A percentile compares a stretch with the other conserved stretches of the same genome.
Conservation (phyloP, 2,113 vertebrate genomes). For the Macaca nemestrina region DNA sequence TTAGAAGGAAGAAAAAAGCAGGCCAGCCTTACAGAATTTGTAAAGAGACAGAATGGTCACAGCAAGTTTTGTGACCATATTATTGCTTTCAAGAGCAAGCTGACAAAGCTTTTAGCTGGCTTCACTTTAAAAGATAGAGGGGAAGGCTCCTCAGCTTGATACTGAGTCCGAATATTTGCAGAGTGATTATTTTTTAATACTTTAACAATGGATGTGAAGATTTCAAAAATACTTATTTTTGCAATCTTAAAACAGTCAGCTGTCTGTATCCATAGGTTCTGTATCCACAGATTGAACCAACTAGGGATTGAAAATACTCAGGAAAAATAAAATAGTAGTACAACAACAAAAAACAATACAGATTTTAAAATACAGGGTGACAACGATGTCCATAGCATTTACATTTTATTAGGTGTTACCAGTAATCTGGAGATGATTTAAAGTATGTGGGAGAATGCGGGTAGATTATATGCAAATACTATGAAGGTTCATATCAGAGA, state of each 20-base stretch:
- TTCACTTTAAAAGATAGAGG: slow-evolving; percentile 80
- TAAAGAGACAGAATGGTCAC: slow-evolving; percentile 83
- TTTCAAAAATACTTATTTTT: background rate
- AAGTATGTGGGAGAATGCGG: background rate
- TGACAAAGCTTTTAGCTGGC: slow-evolving; percentile 79
- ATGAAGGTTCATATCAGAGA: background rate
- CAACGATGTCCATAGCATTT: background rate
- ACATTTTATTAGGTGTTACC: background rate
- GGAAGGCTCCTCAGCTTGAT: slow-evolving; percentile 81
- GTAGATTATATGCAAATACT: background rate
- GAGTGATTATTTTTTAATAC: background rate
- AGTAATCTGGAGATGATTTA: background rate
- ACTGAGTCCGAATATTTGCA: background rate
- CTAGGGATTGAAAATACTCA: background rate
- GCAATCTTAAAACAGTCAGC: background rate
- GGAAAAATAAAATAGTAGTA: background rate
- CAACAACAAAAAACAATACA: background rate
- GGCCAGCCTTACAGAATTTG: slow-evolving; percentile 83
- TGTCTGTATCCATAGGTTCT: background rate
- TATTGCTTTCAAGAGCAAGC: slow-evolving; percentile 82
- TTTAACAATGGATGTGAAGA: background rate
- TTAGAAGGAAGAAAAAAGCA: slow-evolving; percentile 73
- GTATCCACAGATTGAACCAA: background rate
- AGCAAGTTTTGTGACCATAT: slow-evolving; percentile 85
- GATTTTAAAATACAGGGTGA: background rate